Evolutionary conservation across 2,797 vertebrate genomes (phyloP), one percentile per base, ranked within the genome.

Genomic region (Lutjanus argentimaculatus): DNA sequence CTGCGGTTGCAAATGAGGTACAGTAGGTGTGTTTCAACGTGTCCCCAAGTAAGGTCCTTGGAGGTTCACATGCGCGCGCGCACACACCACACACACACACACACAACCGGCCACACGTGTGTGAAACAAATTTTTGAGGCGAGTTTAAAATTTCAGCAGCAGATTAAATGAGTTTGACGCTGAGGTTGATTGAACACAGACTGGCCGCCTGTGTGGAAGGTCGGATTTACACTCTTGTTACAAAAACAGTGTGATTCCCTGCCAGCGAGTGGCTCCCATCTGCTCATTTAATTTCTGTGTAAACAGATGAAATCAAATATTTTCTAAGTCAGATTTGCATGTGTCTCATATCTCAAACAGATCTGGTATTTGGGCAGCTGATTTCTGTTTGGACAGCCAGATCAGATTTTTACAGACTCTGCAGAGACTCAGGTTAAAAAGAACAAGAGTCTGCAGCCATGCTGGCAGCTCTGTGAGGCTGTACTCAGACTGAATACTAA

Each of bases 281-380:
- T 36, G 53, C 58, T 81, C 71, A 53, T 56, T 77, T 61, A 36
- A 52, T 66, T 75, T 61, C 70, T 63, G 21, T 63, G 59, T 53
- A 59, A 72, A 80, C 80, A 71, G 66, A 74, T 70, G 70, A 66
- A 64, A 76, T 62, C 49, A 46, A 56, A 75, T 51, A 56, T 67
- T 21, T 72, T 45, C 30, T 61, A 49, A 61, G 30, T 36, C 30
- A 72, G 58, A 63, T 75, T 69, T 79, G 51, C 72, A 57, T 17
- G 25, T 59, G 49, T 75, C 57, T 67, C 19, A 48, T 65, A 69
- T 77, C 63, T 78, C 52, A 51, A 25, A 63, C 36, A 40, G 16
- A 66, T 77, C 42, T 61, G 59, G 22, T 78, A 19, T 75, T 80
- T 69, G 43, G 53, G n/a, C 51, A 75, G 86, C 25, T 68, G 83